Base-by-base conservation (phyloP, 2,888 invertebrate species). In the Lordiphosa fenestrarum region DNA sequence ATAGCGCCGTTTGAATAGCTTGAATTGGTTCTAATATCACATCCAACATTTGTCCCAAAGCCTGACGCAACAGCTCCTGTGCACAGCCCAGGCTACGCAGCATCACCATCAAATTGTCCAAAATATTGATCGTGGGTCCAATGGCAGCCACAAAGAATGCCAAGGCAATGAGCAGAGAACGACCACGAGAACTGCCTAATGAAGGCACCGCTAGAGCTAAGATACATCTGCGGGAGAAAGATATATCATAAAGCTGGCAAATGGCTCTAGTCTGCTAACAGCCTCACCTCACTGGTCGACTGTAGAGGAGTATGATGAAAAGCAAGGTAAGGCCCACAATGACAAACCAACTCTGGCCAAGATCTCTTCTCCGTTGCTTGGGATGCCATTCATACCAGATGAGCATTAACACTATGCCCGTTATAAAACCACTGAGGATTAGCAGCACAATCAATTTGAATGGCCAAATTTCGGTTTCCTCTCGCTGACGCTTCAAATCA, bases 61-160 rank as follows among this genome's bases (percentile, higher is more conserved):
- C 92, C 51, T 90, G 88, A 71, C 93, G 93, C 36, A 95, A 89
- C 88, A 94, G 93, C 81, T 94, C 94, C 94, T 95, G 95, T 64
- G 92, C 93, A 84, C 95, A 95, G 36, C 93, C 92, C 81, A 95
- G 89, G 1, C 94, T 95, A 77, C 94, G 93, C 0, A 94, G 92
- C 6, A 96, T 88, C 0, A 94, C 92, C 68, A 93, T 93, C 21
- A 93, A 92, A 85, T 96, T 96, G 82, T 92, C 92, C 15, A 95
- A 75, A 0, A 93, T 93, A 84, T 96, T 96, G 39, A 92, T 93
- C 0, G 93, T 93, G 0, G 96, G 96, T 1, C 96, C 95, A 0
- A 94, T 93, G 6, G 95, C 89, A 0, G 94, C 93, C 30, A 96
- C 87, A 3, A 95, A 91, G 59, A 95, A 91, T 0, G 94, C 94